A percentile compares a stretch with the other conserved stretches of the same genome.
Conservation (phyloP, 2,113 vertebrate genomes). For the Uria aalge region DNA sequence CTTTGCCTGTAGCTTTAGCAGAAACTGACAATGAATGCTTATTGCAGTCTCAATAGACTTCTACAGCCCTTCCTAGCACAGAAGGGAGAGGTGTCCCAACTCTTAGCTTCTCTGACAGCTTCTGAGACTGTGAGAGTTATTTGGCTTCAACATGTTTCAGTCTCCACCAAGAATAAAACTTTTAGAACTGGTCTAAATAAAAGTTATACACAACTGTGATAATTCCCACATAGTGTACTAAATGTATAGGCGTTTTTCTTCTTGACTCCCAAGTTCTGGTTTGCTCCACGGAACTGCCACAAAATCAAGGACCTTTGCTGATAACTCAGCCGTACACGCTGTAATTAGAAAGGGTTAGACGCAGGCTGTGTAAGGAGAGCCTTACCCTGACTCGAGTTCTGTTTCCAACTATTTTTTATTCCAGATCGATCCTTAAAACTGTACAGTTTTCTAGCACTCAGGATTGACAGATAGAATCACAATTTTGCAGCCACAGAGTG, state of each 20-base stretch:
- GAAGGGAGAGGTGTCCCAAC: neutral
- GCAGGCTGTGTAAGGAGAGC: neutral
- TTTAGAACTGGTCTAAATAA: neutral
- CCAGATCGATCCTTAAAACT: neutral
- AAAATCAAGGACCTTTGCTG: neutral
- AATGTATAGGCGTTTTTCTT: neutral
- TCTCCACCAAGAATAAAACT: neutral
- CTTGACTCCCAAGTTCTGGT: neutral
- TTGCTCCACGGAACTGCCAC: neutral
- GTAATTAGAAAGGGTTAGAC: neutral
- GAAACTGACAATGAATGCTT: neutral
- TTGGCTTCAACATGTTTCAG: neutral
- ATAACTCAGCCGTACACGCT: rapidly evolving
- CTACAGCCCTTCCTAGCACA: neutral
- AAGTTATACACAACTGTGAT: neutral
- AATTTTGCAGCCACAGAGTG: neutral
- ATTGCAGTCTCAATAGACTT: neutral
- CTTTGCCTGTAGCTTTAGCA: neutral
- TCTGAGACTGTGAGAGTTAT: neutral
- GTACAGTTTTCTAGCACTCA: neutral
- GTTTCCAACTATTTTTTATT: neutral
- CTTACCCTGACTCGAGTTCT: neutral
- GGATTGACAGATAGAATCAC: neutral
- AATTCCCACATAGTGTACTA: neutral
- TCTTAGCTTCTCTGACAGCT: neutral